phyloP scores from a whole-genome alignment of 2,888 invertebrate genomes.

The Campoplex nolae region DNA sequence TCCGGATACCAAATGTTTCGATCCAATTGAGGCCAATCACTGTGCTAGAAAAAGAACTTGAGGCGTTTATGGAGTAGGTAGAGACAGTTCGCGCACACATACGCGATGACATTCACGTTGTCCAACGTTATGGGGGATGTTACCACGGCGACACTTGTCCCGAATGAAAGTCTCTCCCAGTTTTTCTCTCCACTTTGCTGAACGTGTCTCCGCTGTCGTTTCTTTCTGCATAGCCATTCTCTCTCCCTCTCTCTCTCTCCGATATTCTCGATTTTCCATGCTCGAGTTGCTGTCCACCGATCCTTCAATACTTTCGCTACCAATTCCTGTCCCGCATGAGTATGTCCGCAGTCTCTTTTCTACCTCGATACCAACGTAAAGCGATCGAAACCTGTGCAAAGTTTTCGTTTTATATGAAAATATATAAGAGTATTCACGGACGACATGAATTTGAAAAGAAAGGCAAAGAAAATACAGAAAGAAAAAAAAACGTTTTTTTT shows the following conservation, averaged over 20 bases:
- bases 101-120: slow-evolving; percentile 63
- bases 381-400: slow-evolving; percentile 19
- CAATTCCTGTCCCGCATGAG: slow-evolving; percentile 28
- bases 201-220: slow-evolving; percentile 42
- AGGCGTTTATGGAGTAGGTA: slow-evolving; percentile 44
- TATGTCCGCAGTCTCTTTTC: slow-evolving; percentile 2
- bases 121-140: slow-evolving; percentile 75
- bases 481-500: background rate
- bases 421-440: slow-evolving; percentile 3
- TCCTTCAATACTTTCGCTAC: slow-evolving; percentile 52
- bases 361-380: background rate
- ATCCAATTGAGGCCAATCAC: slow-evolving; percentile 11
- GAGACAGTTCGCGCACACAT: slow-evolving; percentile 64
- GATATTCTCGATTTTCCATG: slow-evolving; percentile 46
- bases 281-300: slow-evolving; percentile 42
- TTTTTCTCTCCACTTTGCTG: slow-evolving; percentile 43
- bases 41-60: background rate
- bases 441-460: background rate
- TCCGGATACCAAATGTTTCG: background rate
- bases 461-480: too few relatives aligned
- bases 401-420: slow-evolving; percentile 18
- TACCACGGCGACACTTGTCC: slow-evolving; percentile 75
- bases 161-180: slow-evolving; percentile 63
- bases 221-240: slow-evolving; percentile 27
- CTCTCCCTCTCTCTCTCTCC: background rate